Base-by-base conservation (phyloP, 2,797 vertebrate species). In the Squalus acanthias region DNA sequence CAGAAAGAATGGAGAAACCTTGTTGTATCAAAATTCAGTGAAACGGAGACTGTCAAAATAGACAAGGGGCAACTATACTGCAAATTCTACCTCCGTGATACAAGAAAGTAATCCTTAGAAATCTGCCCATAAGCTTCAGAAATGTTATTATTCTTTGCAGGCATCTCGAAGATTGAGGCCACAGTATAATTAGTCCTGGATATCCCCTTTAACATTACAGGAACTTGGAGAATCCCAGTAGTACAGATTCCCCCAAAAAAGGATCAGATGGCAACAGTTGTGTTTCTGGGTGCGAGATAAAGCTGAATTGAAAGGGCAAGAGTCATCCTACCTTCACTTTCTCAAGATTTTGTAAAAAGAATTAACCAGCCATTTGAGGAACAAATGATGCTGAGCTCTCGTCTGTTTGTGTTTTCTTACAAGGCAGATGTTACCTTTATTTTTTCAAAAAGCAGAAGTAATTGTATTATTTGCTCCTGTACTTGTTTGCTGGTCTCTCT, bases 61-160 rank as follows among this genome's bases (percentile, higher is more conserved):
- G 46, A 93, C 17, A 93, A n/a, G n/a, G 91, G 65, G 22, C 20
- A 69, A 67, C 33, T 67, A 69, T 9, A 67, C 8, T 46, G 91
- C 39, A 93, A 85, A 93, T n/a, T 92, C 89, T 65, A 67, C 6
- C 60, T 92, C 63, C 6, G 53, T 91, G 88, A n/a, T 60, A 63
- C 88, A 91, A n/a, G 10, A 29, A 95, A 74, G 46, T 60, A 57
- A 76, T 95, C 70, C 50, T n/a, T 13, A 26, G 22, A 95, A 95
- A 72, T 72, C 39, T 10, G 22, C 22, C 15, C 12, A 29, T 57
- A 50, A 72, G 69, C 46, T 50, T 72, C 10, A n/a, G 15, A 95
- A 70, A 95, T 12, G 88, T 39, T 91, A 63, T n/a, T 95, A 95
- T 72, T 95, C 70, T 95, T 53, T 60, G 94, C 93, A 76, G 50